Percentiles rank a stretch among this genome's conserved stretches.
Evolutionary conservation across 2,797 vertebrate species (phyloP).

Genomic region (Amblyraja radiata): DNA sequence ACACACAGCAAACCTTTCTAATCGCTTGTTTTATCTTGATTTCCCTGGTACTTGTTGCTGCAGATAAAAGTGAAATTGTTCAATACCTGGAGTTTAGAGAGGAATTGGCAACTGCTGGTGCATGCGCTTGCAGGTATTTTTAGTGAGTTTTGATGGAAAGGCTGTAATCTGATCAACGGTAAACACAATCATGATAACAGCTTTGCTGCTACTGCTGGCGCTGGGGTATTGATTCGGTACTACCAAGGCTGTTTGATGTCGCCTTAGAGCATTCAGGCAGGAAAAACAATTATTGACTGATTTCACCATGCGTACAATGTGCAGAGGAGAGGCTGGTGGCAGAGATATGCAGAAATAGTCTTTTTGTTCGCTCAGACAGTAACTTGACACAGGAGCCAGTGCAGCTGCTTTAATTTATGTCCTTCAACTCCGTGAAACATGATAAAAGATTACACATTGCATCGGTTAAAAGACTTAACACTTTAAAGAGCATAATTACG

Average conservation of each 20-base stretch:
- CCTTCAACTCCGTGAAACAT: constrained; percentile 46
- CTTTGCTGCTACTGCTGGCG: constrained; percentile 48
- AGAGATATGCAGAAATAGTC: constrained; percentile 51
- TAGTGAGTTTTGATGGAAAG: constrained; percentile 47
- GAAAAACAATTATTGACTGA: constrained; percentile 51
- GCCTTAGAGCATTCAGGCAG: constrained; percentile 48
- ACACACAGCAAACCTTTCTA: constrained; percentile 25
- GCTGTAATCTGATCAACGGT: constrained; percentile 50
- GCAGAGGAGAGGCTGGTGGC: constrained; percentile 44
- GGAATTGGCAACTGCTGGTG: constrained; percentile 41
- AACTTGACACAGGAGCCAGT: constrained; percentile 54
- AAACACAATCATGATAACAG: constrained; percentile 53
- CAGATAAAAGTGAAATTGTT: constrained; percentile 44
- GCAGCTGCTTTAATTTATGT: constrained; percentile 49
- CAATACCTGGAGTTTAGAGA: constrained; percentile 41
- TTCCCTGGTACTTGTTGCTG: constrained; percentile 36
- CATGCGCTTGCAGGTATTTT: constrained; percentile 43
- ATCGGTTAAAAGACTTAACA: constrained; percentile 37
- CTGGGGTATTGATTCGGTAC: constrained; percentile 57
- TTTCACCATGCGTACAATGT: constrained; percentile 46
- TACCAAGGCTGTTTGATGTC: constrained; percentile 55
- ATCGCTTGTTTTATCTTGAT: constrained; percentile 41
- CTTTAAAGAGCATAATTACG: constrained; percentile 33
- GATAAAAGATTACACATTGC: constrained; percentile 46
- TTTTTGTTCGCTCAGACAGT: constrained; percentile 51